A percentile compares a stretch with the other conserved stretches of the same genome.
phyloP scores from a whole-genome alignment of 2,888 invertebrate species.

The Amphipoea oculea region DNA sequence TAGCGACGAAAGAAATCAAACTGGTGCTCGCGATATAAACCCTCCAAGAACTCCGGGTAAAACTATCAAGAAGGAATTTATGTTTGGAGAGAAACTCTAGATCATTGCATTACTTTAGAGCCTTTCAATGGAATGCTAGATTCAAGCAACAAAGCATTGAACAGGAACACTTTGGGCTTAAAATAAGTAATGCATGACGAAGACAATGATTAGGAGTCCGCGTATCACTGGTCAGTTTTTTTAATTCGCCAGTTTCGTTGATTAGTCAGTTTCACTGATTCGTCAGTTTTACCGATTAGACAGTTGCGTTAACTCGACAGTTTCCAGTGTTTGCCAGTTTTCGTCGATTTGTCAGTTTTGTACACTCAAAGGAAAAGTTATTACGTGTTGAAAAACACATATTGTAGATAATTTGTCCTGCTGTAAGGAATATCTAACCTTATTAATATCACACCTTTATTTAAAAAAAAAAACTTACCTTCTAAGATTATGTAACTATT shows the following conservation, averaged over 20 bases:
- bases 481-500: neutral
- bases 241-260: too few relatives aligned
- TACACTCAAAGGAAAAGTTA: too few relatives aligned
- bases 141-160: neutral
- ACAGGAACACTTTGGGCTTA: neutral
- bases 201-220: neutral
- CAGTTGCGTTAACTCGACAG: too few relatives aligned
- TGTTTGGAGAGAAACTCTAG: neutral
- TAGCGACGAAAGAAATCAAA: neutral
- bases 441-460: too few relatives aligned
- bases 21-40: neutral
- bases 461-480: neutral
- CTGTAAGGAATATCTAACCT: too few relatives aligned
- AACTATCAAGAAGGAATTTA: neutral
- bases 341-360: too few relatives aligned
- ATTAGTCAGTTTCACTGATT: too few relatives aligned
- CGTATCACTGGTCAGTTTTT: too few relatives aligned
- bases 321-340: too few relatives aligned
- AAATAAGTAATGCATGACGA: neutral
- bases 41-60: neutral
- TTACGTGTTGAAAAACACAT: too few relatives aligned
- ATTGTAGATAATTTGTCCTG: too few relatives aligned
- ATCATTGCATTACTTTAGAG: neutral
- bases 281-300: too few relatives aligned
- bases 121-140: neutral